Base-by-base conservation (phyloP, 92 coral and sea anemone species). In the Desmophyllum pertusum region DNA sequence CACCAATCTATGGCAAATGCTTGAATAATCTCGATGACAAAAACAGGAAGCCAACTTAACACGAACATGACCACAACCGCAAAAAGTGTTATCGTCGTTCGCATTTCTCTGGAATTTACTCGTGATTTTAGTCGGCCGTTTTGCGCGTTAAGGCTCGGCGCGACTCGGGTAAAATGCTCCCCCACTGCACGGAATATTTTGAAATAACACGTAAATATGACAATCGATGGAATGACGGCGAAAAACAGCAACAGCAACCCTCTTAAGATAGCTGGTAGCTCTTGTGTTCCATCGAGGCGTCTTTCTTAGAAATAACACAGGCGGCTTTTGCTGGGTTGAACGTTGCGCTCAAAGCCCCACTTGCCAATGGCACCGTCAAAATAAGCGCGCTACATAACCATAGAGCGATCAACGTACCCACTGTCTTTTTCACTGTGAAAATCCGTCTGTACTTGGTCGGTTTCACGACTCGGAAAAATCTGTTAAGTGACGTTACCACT, bases 241-340 rank as follows among this genome's bases (percentile, higher is more conserved):
- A 85, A 86, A 30, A 90, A 0, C 0, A 78, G 19, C 48, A 90
- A 79, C 37, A 90, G 63, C 39, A 82, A 18, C 70, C 81, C 87
- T 45, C 85, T 90, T 15, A 90, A 70, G 23, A 89, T 71, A 27
- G 81, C 70, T 9, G 88, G 75, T 79, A 67, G 30, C 55, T 65
- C 33, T 57, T 78, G 83, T 86, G 86, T n/a, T 75, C 52, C 45
- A 29, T 33, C 42, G 88, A 71, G 23, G 72, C 29, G 0, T 76
- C 89, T 55, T 79, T 78, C 23, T 81, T 75, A 59, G 79, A 90
- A 36, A 90, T 90, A 11, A 90, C 94, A 53, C 94, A 90, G 17
- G 94, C 91, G n/a, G 89, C 89, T 80, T 90, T 90, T n/a, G 79
- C 88, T 23, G 94, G 89, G 74, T 86, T 90, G 50, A 90, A 90